These are phyloP conservation scores for Vireo griseus DNA, from an alignment of 2,797 vertebrate genomes.

Conservation along the genomic window DNA sequence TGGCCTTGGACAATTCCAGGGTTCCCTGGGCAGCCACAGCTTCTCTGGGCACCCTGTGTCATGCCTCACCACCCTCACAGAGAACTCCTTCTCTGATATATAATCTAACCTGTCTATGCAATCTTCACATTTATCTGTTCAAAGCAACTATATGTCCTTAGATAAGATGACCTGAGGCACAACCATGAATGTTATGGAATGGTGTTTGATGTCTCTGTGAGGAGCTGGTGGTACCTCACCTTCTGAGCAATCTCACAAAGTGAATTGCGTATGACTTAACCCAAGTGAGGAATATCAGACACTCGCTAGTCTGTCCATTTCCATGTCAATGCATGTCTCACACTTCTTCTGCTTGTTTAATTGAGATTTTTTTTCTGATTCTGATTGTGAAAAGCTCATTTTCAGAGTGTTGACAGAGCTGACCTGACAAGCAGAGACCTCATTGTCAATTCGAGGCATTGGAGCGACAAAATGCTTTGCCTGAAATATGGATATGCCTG, in stretches of 20 bases:
- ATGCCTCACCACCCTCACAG: too few species aligned
- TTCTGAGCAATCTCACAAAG: neutral
- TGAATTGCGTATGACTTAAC: neutral
- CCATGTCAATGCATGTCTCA: neutral
- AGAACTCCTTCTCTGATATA: neutral
- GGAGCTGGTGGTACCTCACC: neutral
- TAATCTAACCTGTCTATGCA: neutral
- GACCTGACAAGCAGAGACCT: neutral
- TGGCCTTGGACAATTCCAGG: too few species aligned
- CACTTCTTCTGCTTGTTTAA: neutral
- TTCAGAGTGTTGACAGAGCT: neutral
- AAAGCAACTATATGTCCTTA: neutral
- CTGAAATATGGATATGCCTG: neutral
- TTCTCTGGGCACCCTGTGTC: too few species aligned
- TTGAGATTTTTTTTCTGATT: neutral
- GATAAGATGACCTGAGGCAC: neutral
- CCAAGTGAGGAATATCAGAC: neutral
- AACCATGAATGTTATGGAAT: neutral
- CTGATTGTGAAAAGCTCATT: neutral
- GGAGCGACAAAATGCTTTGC: rapidly evolving
- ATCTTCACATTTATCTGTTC: neutral
- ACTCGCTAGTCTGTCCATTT: neutral
- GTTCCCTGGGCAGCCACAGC: too few species aligned
- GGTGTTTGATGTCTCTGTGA: neutral
- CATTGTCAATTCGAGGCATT: neutral